These are phyloP conservation scores for Drosophila mettleri DNA, from an alignment of 2,888 invertebrate species.

Conservation along the genomic window DNA sequence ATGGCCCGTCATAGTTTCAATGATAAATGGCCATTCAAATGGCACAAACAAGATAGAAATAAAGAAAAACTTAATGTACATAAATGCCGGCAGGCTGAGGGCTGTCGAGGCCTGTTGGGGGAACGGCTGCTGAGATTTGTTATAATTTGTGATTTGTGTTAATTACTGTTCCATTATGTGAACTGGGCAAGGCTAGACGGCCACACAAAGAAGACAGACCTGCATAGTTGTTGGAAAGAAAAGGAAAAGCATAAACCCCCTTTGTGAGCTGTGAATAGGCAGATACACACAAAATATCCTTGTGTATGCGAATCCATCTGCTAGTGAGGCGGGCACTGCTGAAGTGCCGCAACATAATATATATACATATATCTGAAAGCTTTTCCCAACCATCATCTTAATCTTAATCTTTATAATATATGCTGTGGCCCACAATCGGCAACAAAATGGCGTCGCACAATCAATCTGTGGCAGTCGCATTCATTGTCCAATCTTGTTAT, in stretches of 20 bases:
- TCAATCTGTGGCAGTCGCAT: conserved; percentile 61
- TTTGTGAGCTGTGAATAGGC: neutral
- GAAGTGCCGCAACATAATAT: neutral
- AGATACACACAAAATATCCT: neutral
- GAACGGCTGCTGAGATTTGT: conserved; percentile 51
- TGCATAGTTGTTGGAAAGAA: conserved; percentile 13
- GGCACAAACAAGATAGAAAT: conserved; percentile 40
- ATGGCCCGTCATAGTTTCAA: conserved; percentile 71
- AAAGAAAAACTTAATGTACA: conserved; percentile 52
- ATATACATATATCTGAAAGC: conserved; percentile 21
- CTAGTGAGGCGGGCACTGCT: neutral
- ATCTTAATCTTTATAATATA: conserved; percentile 28
- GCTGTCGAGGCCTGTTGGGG: conserved; percentile 7
- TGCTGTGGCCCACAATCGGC: conserved; percentile 34
- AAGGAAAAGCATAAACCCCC: neutral
- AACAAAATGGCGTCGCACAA: conserved; percentile 60
- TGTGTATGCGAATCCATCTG: neutral
- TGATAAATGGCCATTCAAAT: conserved; percentile 70
- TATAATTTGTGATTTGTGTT: conserved; percentile 77
- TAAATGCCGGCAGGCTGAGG: conserved; percentile 35
- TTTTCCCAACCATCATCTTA: conserved; percentile 17
- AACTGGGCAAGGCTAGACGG: conserved; percentile 26
- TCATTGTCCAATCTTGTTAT: conserved; percentile 61
- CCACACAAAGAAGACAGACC: conserved; percentile 15
- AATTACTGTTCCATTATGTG: conserved; percentile 71